Evolutionary conservation across 2,888 invertebrate genomes (phyloP).

Genomic region (Carterocephalus palaemon): DNA sequence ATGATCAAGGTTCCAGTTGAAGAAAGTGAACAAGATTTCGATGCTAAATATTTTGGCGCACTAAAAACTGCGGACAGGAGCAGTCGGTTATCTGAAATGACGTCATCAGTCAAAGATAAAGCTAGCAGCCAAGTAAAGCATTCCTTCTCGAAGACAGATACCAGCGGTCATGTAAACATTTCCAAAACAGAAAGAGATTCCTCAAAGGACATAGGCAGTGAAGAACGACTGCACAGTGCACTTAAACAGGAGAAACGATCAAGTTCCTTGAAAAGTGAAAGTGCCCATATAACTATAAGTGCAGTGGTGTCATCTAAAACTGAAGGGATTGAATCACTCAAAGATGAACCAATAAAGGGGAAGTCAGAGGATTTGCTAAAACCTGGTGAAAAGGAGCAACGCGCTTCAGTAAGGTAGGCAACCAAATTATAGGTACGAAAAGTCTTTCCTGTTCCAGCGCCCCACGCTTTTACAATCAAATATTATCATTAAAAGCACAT

Average conservation of each 20-base stretch:
- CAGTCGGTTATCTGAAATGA: conserved; percentile 1
- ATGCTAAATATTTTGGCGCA: conserved; percentile 63
- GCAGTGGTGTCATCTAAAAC: conserved; percentile 22
- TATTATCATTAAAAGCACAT: too few relatives aligned
- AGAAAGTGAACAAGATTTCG: conserved; percentile 68
- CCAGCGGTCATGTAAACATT: conserved; percentile 2
- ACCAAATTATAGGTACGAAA: too few relatives aligned
- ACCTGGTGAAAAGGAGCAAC: conserved; percentile 32
- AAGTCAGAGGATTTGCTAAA: conserved; percentile 37
- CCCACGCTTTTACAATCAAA: too few relatives aligned
- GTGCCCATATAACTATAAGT: conserved; percentile 19
- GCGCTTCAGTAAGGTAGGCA: conserved; percentile 46
- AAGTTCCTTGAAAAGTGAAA: conserved; percentile 30
- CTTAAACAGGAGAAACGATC: conserved; percentile 25
- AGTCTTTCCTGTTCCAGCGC: too few relatives aligned
- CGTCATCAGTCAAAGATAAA: conserved; percentile 15
- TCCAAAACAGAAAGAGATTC: conserved; percentile 15
- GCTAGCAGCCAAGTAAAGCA: conserved; percentile 25
- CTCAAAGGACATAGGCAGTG: conserved; percentile 29
- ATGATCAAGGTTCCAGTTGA: conserved; percentile 47
- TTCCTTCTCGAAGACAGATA: conserved; percentile 11
- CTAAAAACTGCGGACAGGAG: conserved; percentile 37
- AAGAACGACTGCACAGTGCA: conserved; percentile 30
- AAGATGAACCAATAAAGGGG: conserved; percentile 18
- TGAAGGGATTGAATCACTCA: background rate